A percentile compares a stretch with the other conserved stretches of the same genome.
phyloP scores from a whole-genome alignment of 2,797 vertebrate species.

The Carcharodon carcharias region DNA sequence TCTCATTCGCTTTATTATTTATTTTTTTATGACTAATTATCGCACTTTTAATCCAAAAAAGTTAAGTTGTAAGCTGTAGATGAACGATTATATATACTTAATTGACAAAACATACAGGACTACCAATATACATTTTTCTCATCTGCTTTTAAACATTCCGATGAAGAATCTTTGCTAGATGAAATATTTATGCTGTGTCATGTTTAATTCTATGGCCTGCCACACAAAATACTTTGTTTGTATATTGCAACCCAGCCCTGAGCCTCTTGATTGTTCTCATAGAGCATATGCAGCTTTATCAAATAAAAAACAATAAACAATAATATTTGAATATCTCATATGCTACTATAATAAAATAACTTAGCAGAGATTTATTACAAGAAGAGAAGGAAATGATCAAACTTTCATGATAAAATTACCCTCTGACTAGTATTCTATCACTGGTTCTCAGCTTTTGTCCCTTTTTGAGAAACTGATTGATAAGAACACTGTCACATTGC shows the following conservation, averaged over 20 bases:
- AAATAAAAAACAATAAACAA: constrained; percentile 29
- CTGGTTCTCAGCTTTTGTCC: constrained; percentile 12
- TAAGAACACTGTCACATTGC: not conserved
- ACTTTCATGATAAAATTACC: constrained; percentile 19
- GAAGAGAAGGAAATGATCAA: constrained; percentile 8
- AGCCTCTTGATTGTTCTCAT: not conserved
- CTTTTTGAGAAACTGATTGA: constrained; percentile 12
- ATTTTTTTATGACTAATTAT: not conserved
- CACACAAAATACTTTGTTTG: constrained; percentile 21
- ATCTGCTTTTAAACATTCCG: constrained; percentile 17
- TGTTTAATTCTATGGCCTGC: constrained; percentile 34
- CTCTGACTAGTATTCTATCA: constrained; percentile 5
- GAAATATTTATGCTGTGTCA: constrained; percentile 35
- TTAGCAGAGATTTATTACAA: constrained; percentile 33
- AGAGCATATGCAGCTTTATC: not conserved
- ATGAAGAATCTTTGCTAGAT: constrained; percentile 27
- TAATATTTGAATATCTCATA: constrained; percentile 4
- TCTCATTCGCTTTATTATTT: not conserved
- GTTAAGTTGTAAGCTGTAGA: not conserved
- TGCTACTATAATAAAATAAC: constrained; percentile 33
- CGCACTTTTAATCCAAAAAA: not conserved
- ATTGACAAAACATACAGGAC: not conserved
- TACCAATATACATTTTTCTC: not conserved
- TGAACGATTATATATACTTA: not conserved
- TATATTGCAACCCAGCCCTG: not conserved